A percentile compares a stretch with the other conserved stretches of the same genome.
These are phyloP conservation scores for Parauchenoglanis punctatus DNA, from an alignment of 2,797 vertebrate species.

Conservation along the genomic window DNA sequence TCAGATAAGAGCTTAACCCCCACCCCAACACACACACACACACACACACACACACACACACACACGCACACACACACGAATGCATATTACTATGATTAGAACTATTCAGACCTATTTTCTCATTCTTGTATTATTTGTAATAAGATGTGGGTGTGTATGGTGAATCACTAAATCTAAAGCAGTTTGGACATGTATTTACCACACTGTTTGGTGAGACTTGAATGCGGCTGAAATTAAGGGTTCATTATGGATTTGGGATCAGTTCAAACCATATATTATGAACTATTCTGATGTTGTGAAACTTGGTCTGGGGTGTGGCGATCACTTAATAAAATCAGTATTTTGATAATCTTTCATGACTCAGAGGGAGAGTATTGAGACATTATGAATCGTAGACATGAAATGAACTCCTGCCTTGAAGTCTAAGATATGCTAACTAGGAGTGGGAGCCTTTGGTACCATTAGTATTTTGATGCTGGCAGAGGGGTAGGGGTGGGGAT, in stretches of 20 bases:
- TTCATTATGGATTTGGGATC: neutral
- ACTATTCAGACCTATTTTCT: conserved; percentile 4
- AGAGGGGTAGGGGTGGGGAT: conserved; percentile 9
- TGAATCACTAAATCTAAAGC: neutral
- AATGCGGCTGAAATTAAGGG: neutral
- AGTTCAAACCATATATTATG: neutral
- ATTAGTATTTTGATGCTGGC: neutral
- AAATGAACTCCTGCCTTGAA: neutral
- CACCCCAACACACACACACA: neutral
- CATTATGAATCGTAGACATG: neutral
- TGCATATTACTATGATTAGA: neutral
- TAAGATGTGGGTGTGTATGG: neutral
- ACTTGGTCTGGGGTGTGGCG: neutral
- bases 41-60: neutral
- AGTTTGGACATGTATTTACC: neutral
- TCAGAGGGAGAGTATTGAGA: conserved; percentile 28
- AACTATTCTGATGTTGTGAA: neutral
- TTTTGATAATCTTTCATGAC: conserved; percentile 21
- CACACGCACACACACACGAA: conserved; percentile 13
- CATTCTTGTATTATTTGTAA: neutral
- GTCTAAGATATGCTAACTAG: neutral
- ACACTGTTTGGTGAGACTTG: neutral
- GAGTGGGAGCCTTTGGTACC: neutral
- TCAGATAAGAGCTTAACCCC: conserved; percentile 45
- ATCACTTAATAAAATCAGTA: neutral